Conservation (phyloP, 2,113 vertebrate genomes). For the Pseudorhombus dupliciocellatus region DNA sequence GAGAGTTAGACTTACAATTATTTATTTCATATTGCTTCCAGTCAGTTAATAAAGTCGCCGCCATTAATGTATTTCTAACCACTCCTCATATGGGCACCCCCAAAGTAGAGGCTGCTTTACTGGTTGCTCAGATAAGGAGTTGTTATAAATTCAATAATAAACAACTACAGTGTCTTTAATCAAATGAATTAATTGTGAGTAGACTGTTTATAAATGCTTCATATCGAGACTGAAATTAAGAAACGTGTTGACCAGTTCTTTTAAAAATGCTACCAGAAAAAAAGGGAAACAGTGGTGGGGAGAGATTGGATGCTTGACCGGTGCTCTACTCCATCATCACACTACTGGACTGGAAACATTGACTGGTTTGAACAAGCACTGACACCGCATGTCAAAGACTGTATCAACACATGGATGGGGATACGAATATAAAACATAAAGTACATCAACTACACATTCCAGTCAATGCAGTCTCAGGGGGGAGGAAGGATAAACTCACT, state of each 20-base stretch:
- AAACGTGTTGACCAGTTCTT: neutral
- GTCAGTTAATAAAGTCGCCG: neutral
- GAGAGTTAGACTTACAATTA: neutral
- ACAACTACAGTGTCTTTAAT: neutral
- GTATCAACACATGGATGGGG: constrained; percentile 51
- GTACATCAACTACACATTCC: constrained; percentile 63
- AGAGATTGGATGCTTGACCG: constrained; percentile 63
- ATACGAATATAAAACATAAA: constrained; percentile 52
- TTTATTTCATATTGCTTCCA: neutral
- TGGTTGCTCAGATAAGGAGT: neutral
- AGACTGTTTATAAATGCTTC: constrained; percentile 2
- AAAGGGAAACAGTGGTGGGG: constrained; percentile 44
- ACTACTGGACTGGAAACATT: constrained; percentile 67
- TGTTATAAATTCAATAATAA: neutral
- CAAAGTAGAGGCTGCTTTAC: too few species aligned
- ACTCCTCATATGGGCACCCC: too few species aligned
- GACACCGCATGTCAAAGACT: constrained; percentile 68
- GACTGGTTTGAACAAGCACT: constrained; percentile 71
- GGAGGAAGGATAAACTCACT: constrained; percentile 59
- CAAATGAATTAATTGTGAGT: neutral
- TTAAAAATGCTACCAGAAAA: constrained; percentile 37
- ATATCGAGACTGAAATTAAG: neutral
- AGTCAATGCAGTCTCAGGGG: constrained; percentile 68
- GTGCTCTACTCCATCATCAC: constrained; percentile 73
- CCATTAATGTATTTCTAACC: too few species aligned